Evolutionary conservation across 2,797 vertebrate species (phyloP), one percentile per base, ranked within the genome.

Genomic region (Hypotaenidia philippensis): DNA sequence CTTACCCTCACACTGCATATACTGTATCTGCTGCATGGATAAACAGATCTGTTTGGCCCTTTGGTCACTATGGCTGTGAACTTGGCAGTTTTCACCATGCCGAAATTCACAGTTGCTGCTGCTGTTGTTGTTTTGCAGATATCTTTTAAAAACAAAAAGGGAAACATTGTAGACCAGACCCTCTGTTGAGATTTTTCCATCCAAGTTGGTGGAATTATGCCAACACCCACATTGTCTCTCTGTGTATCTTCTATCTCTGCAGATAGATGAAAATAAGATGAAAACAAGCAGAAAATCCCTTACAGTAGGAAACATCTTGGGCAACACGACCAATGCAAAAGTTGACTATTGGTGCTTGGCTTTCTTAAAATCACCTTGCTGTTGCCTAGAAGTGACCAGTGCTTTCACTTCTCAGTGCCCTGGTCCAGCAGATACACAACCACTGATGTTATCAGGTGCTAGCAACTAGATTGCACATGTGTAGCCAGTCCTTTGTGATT

Each of bases 21-120:
- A 38, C 64, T 56, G 27, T 68, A 59, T 85, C 91, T 89, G 74
- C 49, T 77, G 74, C 64, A n/a, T 36, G 89, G 83, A 81, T 90
- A 94, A 94, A 95, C 94, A 96, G 95, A 82, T 88, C 89, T 72
- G 25, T 31, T 84, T 84, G 81, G 90, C 81, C 74, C 87, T 93
- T 89, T 84, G 83, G 94, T 94, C 88, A 82, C 76, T 84, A 38
- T 40, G 55, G 34, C 76, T 79, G 72, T 86, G 75, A 89, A n/a
- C 75, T 61, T 96, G 89, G 93, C 75, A 81, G 53, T 38, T 65
- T 88, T 90, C 3, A 4, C 83, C 69, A 69, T 89, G 77, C 71
- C 93, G 81, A 27, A 89, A 83, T 93, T 87, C 83, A 47, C 59
- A 36, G 82, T 92, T 92, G 81, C 49, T 81, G 69, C 11, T 87